These are phyloP conservation scores for Cynocephalus volans DNA, from an alignment of 2,113 vertebrate genomes.

Conservation along the genomic window DNA sequence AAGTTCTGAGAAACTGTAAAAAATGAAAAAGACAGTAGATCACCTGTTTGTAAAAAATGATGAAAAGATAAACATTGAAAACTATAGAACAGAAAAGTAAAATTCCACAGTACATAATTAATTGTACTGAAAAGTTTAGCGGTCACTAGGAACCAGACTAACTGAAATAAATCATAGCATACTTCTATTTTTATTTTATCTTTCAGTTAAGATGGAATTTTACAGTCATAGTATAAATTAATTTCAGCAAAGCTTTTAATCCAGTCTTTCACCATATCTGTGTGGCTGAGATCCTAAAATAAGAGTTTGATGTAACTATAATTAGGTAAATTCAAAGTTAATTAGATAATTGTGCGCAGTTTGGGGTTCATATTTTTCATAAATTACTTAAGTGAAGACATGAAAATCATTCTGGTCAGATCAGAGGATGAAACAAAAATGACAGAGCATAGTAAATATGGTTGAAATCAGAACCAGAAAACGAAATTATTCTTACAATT, in stretches of 20 bases:
- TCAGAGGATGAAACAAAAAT: neutral
- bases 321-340: neutral
- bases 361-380: neutral
- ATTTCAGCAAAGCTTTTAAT: slow-evolving; percentile 36
- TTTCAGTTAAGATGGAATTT: neutral
- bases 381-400: neutral
- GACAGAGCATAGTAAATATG: neutral
- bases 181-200: neutral
- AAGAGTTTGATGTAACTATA: neutral
- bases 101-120: neutral
- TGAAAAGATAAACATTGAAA: neutral
- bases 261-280: neutral
- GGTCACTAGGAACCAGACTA: neutral
- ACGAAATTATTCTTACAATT: slow-evolving; percentile 1
- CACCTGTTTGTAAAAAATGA: neutral
- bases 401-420: slow-evolving; percentile 16
- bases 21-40: neutral
- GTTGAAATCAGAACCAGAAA: neutral
- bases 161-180: neutral
- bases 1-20: slow-evolving; percentile 54
- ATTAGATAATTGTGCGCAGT: neutral
- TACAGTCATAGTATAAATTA: neutral
- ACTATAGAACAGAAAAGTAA: neutral
- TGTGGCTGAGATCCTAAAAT: slow-evolving; percentile 15
- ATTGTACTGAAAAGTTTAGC: neutral